These are phyloP conservation scores for Coryphaenoides rupestris DNA, from an alignment of 2,113 vertebrate genomes.

Conservation along the genomic window DNA sequence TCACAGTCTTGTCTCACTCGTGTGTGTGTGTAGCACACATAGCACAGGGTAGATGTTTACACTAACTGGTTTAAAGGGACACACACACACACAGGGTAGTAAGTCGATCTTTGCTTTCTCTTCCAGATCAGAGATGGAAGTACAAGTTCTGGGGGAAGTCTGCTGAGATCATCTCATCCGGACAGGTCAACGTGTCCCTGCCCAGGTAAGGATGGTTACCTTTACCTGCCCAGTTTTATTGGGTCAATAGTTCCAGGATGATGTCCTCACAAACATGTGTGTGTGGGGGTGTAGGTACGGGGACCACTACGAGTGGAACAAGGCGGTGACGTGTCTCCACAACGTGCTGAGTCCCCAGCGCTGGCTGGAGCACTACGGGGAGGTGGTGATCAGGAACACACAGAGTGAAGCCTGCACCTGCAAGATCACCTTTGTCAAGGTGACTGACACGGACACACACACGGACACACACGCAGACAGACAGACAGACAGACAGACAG, in stretches of 20 bases:
- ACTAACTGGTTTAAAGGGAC: too few species aligned
- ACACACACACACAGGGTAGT: not conserved
- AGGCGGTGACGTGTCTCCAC: conserved; percentile 90
- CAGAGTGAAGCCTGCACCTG: conserved; percentile 80
- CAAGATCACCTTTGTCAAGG: conserved; percentile 92
- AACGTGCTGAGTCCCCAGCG: conserved; percentile 88
- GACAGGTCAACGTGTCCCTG: conserved; percentile 80
- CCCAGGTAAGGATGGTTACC: conserved; percentile 77
- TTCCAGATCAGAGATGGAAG: conserved; percentile 90
- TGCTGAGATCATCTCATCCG: conserved; percentile 84
- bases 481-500: too few species aligned
- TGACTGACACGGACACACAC: too few species aligned
- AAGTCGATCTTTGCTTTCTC: not conserved
- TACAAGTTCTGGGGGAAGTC: conserved; percentile 97
- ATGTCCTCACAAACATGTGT: not conserved
- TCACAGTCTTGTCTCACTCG: too few species aligned
- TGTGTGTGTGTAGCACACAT: too few species aligned
- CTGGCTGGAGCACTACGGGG: conserved; percentile 90
- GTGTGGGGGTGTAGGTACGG: conserved; percentile 69
- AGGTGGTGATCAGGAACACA: conserved; percentile 84
- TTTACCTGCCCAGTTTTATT: too few species aligned
- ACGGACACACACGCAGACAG: too few species aligned
- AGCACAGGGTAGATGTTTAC: not conserved
- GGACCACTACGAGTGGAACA: conserved; percentile 94
- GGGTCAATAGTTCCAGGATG: not conserved